phyloP scores from a whole-genome alignment of 2,797 vertebrate genomes.

The Pachyuromys duprasi region DNA sequence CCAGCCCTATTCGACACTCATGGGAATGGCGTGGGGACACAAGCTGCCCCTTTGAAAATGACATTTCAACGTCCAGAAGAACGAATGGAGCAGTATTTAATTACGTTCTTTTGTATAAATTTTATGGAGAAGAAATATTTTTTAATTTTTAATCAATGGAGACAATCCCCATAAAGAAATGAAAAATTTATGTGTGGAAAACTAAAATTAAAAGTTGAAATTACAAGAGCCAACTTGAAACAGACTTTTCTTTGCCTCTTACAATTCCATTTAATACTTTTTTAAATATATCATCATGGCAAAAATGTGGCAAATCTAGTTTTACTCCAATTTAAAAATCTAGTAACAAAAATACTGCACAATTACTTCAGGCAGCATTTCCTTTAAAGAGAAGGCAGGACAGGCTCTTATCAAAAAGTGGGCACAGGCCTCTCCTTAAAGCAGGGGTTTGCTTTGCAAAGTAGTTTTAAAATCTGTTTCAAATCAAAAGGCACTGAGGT shows the following conservation, averaged over 20 bases:
- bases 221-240: slow-evolving; percentile 11
- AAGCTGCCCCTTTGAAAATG: slow-evolving; percentile 33
- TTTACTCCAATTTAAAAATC: slow-evolving; percentile 5
- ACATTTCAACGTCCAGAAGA: slow-evolving; percentile 48
- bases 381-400: neutral
- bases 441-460: slow-evolving; percentile 56
- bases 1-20: neutral
- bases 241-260: neutral
- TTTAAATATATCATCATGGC: neutral
- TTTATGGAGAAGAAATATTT: neutral
- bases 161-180: slow-evolving; percentile 38
- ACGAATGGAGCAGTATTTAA: slow-evolving; percentile 11
- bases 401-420: slow-evolving; percentile 4
- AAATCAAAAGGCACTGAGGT: neutral
- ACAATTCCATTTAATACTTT: neutral
- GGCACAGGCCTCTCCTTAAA: slow-evolving; percentile 23
- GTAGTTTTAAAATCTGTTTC: slow-evolving; percentile 54
- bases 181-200: slow-evolving; percentile 16
- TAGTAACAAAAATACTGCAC: neutral
- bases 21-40: neutral
- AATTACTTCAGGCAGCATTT: slow-evolving; percentile 24
- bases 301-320: neutral
- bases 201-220: slow-evolving; percentile 51
- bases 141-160: slow-evolving; percentile 42
- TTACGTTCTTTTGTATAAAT: slow-evolving; percentile 48